Evolutionary conservation across 1,140 invertebrate genomes (phyloP).

Genomic region (Plutomurus gul): DNA sequence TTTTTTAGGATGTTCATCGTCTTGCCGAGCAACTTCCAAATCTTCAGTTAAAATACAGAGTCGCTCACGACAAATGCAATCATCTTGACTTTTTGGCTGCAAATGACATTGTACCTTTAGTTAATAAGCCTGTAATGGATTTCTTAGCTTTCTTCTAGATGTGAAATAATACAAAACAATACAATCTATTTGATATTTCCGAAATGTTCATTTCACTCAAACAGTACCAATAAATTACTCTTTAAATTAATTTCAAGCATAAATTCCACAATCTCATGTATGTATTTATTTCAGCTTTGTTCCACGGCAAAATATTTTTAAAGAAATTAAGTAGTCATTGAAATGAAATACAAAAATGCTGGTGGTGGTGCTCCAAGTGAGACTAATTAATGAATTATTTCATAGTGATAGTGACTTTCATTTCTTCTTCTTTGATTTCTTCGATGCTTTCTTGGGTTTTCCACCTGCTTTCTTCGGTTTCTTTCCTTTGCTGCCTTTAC

Average conservation of each 20-base stretch:
- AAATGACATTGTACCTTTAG: slow-evolving; percentile 52
- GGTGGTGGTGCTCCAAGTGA: too few relatives aligned
- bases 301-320: too few relatives aligned
- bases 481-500: background rate
- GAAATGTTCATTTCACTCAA: too few relatives aligned
- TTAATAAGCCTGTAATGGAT: slow-evolving; percentile 42
- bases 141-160: slow-evolving; percentile 38
- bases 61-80: slow-evolving; percentile 59
- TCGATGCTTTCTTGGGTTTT: background rate
- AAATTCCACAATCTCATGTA: too few relatives aligned
- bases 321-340: too few relatives aligned
- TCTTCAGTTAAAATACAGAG: slow-evolving; percentile 59
- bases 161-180: too few relatives aligned
- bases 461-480: background rate
- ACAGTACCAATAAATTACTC: too few relatives aligned
- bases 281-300: too few relatives aligned
- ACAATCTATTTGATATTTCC: too few relatives aligned
- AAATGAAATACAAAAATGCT: too few relatives aligned
- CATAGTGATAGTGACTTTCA: background rate
- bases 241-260: too few relatives aligned
- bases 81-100: slow-evolving; percentile 59
- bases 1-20: slow-evolving; percentile 59
- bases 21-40: slow-evolving; percentile 62
- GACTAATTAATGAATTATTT: background rate
- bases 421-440: slow-evolving; percentile 4